Evolutionary conservation across 1,140 invertebrate species (phyloP), one percentile per base, ranked within the genome.

Genomic region (Drosophila pectinifera): DNA sequence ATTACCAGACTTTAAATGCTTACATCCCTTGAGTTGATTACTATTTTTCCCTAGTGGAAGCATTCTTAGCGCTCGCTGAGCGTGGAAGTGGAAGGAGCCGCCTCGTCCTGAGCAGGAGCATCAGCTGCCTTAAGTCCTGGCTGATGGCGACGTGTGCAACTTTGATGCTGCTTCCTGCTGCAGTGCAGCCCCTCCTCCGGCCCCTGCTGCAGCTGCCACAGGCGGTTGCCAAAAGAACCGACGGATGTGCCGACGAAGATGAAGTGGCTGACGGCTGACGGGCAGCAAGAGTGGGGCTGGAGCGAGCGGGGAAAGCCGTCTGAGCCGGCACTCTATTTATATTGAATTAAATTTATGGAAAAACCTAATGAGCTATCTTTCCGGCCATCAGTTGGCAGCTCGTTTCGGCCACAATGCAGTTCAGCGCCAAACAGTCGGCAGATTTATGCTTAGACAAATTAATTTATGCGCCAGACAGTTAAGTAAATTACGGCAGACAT

Each of bases 341-440:
- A 88, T 86, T 86, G 84, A 83, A 86, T 83, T 86, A 88, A 88
- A 86, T 88, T 86, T 86, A 88, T 88, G 79, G 83, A 88, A 88
- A 84, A 88, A 88, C 77, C 74, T 88, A 88, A 86, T 88, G 84
- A 86, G 83, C 63, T 76, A 63, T 61, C 75, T 75, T 80, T 74
- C 62, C 34, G 43, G 65, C 59, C 80, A 70, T 74, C 69, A 83
- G 65, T 82, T 62, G 58, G 51, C 78, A 49, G 55, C 59, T 68
- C 53, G 45, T 73, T 64, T 61, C 46, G 68, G 72, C 58, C 65
- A 55, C 59, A 83, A 58, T 51, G 39, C 48, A 46, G 49, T 28
- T 13, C 41, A 46, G 49, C 46, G 10, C 16, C 55, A 26, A 56
- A 79, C 49, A 86, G 70, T 82, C 62, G 67, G 68, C 76, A 83